Base-by-base conservation (phyloP, 2,888 invertebrate genomes). In the Exephanes ischioxanthus region DNA sequence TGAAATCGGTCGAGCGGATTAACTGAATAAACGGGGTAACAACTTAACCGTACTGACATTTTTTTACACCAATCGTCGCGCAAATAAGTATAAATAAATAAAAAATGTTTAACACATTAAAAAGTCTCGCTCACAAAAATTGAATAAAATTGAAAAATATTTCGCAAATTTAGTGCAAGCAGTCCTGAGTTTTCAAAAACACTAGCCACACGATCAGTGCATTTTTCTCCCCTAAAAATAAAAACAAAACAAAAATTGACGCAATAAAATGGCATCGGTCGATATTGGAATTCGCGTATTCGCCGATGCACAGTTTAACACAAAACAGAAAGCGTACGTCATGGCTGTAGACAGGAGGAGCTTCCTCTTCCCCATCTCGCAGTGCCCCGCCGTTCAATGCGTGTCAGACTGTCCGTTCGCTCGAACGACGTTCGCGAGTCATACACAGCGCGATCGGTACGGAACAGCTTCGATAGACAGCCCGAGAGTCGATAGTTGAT, bases 321-420 rank as follows among this genome's bases (percentile, higher is more conserved):
- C 30, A 19, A 51, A 7, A 33, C 26, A 45, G 9, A 30, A 48
- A 75, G 41, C n/a, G 33, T 55, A 66, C 51, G 9, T 68, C 19
- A 41, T 9, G 61, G 30, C 26, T 26, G 37, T 22, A 67, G 72
- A 22, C 11, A 58, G 63, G 72, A 61, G 61, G 51, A 61, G 76
- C 30, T 37, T 73, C 53, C 33, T 78, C 61, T 68, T 48, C 33
- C 61, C 77, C 51, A 55, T 84, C 67, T 63, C 37, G 61, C 63
- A 51, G 45, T 72, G 33, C 72, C 63, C 63, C 66, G 71, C 58
- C 63, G 79, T 72, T 63, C 67, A 68, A 76, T 67, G 41, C 73
- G 75, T 68, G 81, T 81, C 80, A 78, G 75, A 71, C 67, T 80
- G 85, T 82, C 82, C 71, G 67, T 79, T 82, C 72, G 19, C 41